Evolutionary conservation across 2,113 vertebrate species (phyloP).

Genomic region (Aptenodytes patagonicus): DNA sequence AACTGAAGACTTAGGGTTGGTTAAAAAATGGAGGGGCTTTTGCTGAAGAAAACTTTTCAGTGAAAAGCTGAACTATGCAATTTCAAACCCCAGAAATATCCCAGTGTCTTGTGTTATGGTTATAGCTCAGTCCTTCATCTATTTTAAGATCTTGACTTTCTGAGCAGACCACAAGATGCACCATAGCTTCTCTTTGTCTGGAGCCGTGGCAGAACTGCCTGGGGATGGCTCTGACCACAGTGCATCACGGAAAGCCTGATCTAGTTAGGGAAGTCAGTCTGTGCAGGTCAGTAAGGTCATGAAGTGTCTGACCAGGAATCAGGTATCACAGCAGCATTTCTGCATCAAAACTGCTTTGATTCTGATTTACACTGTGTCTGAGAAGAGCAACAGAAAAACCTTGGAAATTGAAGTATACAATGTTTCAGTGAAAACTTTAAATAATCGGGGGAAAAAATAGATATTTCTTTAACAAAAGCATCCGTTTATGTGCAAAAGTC

Average conservation of each 20-base stretch:
- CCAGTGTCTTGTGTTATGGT: not conserved
- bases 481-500: not conserved
- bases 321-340: not conserved
- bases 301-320: not conserved
- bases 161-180: not conserved
- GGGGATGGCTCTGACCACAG: not conserved
- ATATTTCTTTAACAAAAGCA: not conserved
- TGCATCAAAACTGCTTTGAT: slow-evolving; percentile 13
- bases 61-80: not conserved
- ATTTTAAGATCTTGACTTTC: not conserved
- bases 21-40: not conserved
- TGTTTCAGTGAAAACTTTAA: not conserved
- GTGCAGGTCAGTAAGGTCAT: not conserved
- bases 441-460: not conserved
- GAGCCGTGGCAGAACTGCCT: not conserved
- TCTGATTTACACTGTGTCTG: not conserved
- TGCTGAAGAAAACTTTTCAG: not conserved
- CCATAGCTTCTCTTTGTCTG: not conserved
- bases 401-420: not conserved
- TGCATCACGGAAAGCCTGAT: not conserved
- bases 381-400: not conserved
- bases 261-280: not conserved
- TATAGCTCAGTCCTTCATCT: not conserved
- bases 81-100: not conserved
- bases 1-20: not conserved